These are phyloP conservation scores for Drosophila arawakana DNA, from an alignment of 1,140 invertebrate species.

Conservation along the genomic window DNA sequence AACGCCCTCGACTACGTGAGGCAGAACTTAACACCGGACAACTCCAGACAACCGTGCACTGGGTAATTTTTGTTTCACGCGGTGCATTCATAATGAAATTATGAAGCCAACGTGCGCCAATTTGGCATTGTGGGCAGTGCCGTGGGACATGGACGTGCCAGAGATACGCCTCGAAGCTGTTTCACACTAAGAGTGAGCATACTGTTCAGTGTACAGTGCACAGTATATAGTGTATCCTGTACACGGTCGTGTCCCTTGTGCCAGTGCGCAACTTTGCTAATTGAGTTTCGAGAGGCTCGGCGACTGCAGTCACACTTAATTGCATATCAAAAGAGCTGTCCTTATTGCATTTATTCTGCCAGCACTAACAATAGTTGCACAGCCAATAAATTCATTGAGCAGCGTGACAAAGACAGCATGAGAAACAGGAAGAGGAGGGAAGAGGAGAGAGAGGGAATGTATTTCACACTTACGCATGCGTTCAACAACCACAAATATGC, in stretches of 20 bases:
- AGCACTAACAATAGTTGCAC: constrained; percentile 4
- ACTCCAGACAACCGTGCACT: constrained; percentile 11
- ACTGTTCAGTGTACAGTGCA: constrained; percentile 4
- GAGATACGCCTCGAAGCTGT: constrained; percentile 7
- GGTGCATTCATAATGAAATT: constrained; percentile 74
- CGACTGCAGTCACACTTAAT: constrained; percentile 69
- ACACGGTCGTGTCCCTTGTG: constrained; percentile 16
- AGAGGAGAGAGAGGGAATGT: too few species aligned
- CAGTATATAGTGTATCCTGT: background rate
- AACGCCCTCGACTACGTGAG: constrained; percentile 29
- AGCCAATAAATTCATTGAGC: constrained; percentile 6
- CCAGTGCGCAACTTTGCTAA: constrained; percentile 65
- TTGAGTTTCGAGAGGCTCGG: constrained; percentile 66
- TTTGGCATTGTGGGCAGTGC: constrained; percentile 62
- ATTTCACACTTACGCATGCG: constrained; percentile 25
- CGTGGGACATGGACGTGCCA: constrained; percentile 10
- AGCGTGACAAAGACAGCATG: background rate
- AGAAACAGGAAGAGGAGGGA: background rate
- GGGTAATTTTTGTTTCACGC: constrained; percentile 63
- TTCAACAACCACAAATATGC: constrained; percentile 3
- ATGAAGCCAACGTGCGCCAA: constrained; percentile 78
- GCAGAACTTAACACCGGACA: constrained; percentile 16
- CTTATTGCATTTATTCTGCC: constrained; percentile 49
- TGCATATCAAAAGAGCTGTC: constrained; percentile 68
- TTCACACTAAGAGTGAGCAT: constrained; percentile 13